Conservation (phyloP, 92 coral and sea anemone genomes). For the Chrysogorgia sp. region DNA sequence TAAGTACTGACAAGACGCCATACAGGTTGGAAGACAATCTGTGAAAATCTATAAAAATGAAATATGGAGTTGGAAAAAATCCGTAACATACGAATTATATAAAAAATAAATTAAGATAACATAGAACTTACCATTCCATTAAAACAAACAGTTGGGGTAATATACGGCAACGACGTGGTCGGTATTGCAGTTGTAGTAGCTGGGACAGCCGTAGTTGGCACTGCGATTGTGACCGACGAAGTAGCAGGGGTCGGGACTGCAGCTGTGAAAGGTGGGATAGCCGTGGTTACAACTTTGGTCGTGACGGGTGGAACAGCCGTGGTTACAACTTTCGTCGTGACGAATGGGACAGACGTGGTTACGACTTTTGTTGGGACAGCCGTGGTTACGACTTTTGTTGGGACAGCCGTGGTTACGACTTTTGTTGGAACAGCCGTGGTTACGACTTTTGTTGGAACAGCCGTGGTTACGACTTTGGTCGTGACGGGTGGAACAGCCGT, state of each 20-base stretch:
- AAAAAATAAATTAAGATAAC: not conserved
- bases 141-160: not conserved
- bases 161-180: not conserved
- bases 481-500: not conserved
- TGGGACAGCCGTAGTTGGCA: not conserved
- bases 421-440: not conserved
- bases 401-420: too few relatives aligned
- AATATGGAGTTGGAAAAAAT: conserved; percentile 48
- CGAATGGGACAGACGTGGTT: too few relatives aligned
- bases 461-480: conserved; percentile 1
- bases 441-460: not conserved
- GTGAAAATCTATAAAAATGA: conserved; percentile 47
- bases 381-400: too few relatives aligned
- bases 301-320: too few relatives aligned
- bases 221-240: not conserved
- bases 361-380: too few relatives aligned
- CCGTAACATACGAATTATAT: not conserved
- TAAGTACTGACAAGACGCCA: conserved; percentile 30
- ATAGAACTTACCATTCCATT: conserved; percentile 27
- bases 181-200: not conserved
- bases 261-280: conserved; percentile 1
- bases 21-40: conserved; percentile 14
- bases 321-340: too few relatives aligned
- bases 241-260: not conserved
- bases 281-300: too few relatives aligned